These are phyloP conservation scores for Aplocera efformata DNA, from an alignment of 2,888 invertebrate species.

Conservation along the genomic window DNA sequence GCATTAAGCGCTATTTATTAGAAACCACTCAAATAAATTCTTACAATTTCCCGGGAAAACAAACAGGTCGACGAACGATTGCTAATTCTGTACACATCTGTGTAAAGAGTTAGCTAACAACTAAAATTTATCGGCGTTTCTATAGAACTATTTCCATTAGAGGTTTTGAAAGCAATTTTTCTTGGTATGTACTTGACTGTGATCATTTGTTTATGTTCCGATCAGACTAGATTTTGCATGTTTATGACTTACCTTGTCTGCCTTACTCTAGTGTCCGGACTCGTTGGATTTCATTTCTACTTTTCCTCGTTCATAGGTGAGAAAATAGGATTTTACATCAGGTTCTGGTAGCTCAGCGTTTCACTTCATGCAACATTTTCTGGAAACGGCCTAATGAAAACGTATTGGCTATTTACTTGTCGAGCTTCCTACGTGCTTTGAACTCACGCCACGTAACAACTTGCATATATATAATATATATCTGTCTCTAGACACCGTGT, in stretches of 20 bases:
- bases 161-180: background rate
- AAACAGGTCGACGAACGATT: background rate
- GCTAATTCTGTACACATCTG: background rate
- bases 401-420: conserved; percentile 58
- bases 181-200: background rate
- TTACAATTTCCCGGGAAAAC: background rate
- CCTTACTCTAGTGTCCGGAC: conserved; percentile 1
- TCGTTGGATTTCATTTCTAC: conserved; percentile 7
- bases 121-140: background rate
- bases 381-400: conserved; percentile 49
- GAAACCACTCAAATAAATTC: background rate
- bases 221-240: conserved; percentile 3
- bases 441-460: conserved; percentile 47
- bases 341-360: conserved; percentile 27
- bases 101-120: background rate
- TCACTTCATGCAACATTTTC: conserved; percentile 41
- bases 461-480: no score
- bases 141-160: background rate
- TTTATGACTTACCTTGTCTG: background rate
- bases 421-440: conserved; percentile 50
- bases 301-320: conserved; percentile 16
- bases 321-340: conserved; percentile 37
- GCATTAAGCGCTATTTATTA: background rate
- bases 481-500: conserved; percentile 44
- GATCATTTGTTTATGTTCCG: background rate